phyloP scores from a whole-genome alignment of 2,888 invertebrate genomes.

The Pycnomerus fuliginosus region DNA sequence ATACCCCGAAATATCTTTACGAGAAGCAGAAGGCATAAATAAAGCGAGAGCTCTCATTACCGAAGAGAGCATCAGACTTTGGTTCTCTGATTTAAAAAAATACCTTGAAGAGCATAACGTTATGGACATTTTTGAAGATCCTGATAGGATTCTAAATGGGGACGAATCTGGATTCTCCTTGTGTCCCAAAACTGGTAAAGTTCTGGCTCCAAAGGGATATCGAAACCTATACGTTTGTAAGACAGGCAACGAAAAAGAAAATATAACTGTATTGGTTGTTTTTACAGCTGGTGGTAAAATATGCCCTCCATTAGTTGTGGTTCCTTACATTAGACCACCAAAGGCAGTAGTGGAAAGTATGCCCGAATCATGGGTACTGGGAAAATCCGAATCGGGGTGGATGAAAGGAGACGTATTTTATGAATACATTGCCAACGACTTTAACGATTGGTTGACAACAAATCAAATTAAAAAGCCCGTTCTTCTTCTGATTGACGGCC shows the following conservation, averaged over 20 bases:
- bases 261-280: too few relatives aligned
- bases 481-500: conserved; percentile 32
- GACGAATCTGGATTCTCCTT: conserved; percentile 43
- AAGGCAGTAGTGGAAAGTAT: conserved; percentile 24
- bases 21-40: conserved; percentile 34
- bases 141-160: conserved; percentile 37
- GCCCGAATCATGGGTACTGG: conserved; percentile 26
- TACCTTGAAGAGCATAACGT: conserved; percentile 29
- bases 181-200: conserved; percentile 31
- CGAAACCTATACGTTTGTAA: too few relatives aligned
- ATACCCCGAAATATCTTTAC: conserved; percentile 28
- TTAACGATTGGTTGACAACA: conserved; percentile 24
- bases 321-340: conserved; percentile 30
- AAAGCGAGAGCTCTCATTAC: conserved; percentile 37
- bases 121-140: conserved; percentile 32
- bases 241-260: too few relatives aligned
- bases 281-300: conserved; percentile 18
- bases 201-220: not conserved
- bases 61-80: conserved; percentile 36
- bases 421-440: conserved; percentile 30
- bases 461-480: conserved; percentile 24
- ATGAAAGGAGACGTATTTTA: conserved; percentile 31
- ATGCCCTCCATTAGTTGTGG: conserved; percentile 23
- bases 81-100: conserved; percentile 37
- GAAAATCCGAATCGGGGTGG: conserved; percentile 33